Evolutionary conservation across 2,113 vertebrate species (phyloP), one percentile per base, ranked within the genome.

Genomic region (Xiphias gladius): DNA sequence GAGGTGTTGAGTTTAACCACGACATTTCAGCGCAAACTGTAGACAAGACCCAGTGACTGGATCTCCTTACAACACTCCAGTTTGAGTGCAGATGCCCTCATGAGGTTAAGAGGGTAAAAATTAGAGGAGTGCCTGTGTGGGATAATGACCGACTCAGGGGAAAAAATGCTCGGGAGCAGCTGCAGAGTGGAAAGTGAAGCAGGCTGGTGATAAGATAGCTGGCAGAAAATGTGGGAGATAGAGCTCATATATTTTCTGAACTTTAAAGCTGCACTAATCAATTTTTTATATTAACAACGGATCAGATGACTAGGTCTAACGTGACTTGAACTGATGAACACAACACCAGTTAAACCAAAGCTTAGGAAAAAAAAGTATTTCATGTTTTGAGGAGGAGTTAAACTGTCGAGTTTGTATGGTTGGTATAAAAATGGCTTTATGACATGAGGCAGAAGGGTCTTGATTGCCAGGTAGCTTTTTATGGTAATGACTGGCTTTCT

Each of bases 1-100:
- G 92, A 92, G 86, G 91, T 92, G 82, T 93, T 83, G 83, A 87
- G 86, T 93, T 93, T 94, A 91, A 93, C 92, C 93, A 81, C 84
- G 81, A 93, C 92, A 90, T 92, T 91, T 93, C 68, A 88, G 85
- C 86, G 86, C 88, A 88, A 91, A 87, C 76, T 89, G 82, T 28
- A 63, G 88, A 93, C 89, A 86, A 87, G 83, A 80, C 90, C 88
- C 69, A 76, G 86, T 55, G 91, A 86, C 91, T 89, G 80, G 91
- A 93, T 93, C 88, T 73, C 30, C 82, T 94, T 93, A 88, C 91
- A 89, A 24, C 64, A 19, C 83, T 72, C 43, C 39, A 50, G 55
- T 11, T 64, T 0, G 24, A 79, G 74, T 26, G n/a, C 72, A 61
- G 69, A 85, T 59, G 82, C 62, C 73, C 85, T 83, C 86, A 14